These are phyloP conservation scores for Epizoanthus fatuus DNA, from an alignment of 92 coral and sea anemone genomes.

Conservation along the genomic window DNA sequence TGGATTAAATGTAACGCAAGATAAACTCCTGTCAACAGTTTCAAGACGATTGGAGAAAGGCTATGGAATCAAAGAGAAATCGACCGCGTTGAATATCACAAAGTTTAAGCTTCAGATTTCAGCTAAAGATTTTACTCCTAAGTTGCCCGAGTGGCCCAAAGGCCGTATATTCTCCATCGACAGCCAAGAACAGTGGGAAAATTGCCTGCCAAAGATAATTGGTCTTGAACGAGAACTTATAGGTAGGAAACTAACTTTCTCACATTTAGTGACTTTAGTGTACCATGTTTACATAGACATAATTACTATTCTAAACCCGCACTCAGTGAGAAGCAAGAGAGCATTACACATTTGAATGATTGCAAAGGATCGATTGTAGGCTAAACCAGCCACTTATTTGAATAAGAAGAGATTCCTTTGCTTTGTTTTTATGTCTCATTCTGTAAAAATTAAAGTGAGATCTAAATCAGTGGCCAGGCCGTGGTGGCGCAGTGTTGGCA, in stretches of 20 bases:
- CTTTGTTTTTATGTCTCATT: conserved; percentile 7
- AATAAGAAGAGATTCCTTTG: conserved; percentile 10
- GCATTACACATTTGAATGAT: background rate
- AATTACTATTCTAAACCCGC: background rate
- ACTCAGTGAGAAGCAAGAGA: background rate
- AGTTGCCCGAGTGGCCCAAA: conserved; percentile 55
- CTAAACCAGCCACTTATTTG: background rate
- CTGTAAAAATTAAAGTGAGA: conserved; percentile 15
- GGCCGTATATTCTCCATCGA: conserved; percentile 48
- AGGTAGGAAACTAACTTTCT: conserved; percentile 17
- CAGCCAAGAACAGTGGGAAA: conserved; percentile 62
- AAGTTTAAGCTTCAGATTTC: conserved; percentile 64
- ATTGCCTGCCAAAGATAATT: conserved; percentile 44
- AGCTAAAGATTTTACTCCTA: conserved; percentile 66
- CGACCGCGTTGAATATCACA: conserved; percentile 54
- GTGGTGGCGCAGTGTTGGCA: background rate
- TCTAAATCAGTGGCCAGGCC: conserved; percentile 14
- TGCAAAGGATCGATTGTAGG: background rate
- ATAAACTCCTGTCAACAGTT: conserved; percentile 59
- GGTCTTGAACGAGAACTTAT: conserved; percentile 49
- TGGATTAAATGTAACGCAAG: conserved; percentile 36
- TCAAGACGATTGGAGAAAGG: conserved; percentile 72
- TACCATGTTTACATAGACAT: background rate
- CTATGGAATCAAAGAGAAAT: conserved; percentile 55
- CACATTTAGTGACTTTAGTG: background rate